phyloP scores from a whole-genome alignment of 2,797 vertebrate species.

The Mus minutoides region DNA sequence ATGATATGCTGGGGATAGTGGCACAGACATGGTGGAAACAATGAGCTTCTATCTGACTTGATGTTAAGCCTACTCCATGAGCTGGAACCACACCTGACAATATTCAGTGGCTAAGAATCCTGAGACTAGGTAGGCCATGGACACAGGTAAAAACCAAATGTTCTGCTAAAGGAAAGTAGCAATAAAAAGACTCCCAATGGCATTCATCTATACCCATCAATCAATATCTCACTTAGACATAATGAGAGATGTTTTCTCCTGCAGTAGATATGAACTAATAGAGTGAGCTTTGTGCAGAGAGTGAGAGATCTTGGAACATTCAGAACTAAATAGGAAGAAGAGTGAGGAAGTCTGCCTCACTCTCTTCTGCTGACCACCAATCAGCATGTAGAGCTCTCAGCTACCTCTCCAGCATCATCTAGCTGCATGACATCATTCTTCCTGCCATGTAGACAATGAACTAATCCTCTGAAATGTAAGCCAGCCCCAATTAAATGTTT shows the following conservation, averaged over 20 bases:
- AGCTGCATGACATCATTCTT: neutral
- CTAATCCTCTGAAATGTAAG: neutral
- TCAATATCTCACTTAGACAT: neutral
- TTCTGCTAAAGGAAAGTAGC: neutral
- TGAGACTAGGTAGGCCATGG: neutral
- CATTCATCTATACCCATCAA: no score
- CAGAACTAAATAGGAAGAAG: neutral
- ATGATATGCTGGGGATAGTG: neutral
- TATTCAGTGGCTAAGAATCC: neutral
- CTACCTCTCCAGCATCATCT: neutral
- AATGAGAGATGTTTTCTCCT: neutral
- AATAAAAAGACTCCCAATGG: neutral
- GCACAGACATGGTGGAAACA: neutral
- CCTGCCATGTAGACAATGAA: neutral
- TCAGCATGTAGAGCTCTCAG: neutral
- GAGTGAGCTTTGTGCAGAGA: neutral
- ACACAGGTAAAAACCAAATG: neutral
- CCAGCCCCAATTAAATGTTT: neutral
- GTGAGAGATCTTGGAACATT: neutral
- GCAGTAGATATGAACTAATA: neutral
- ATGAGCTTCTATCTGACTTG: neutral
- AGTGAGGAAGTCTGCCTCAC: neutral
- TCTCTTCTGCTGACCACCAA: neutral
- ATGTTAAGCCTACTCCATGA: neutral
- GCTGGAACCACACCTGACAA: neutral